phyloP scores from a whole-genome alignment of 1,140 invertebrate species.

The Drosophila ohnishii region DNA sequence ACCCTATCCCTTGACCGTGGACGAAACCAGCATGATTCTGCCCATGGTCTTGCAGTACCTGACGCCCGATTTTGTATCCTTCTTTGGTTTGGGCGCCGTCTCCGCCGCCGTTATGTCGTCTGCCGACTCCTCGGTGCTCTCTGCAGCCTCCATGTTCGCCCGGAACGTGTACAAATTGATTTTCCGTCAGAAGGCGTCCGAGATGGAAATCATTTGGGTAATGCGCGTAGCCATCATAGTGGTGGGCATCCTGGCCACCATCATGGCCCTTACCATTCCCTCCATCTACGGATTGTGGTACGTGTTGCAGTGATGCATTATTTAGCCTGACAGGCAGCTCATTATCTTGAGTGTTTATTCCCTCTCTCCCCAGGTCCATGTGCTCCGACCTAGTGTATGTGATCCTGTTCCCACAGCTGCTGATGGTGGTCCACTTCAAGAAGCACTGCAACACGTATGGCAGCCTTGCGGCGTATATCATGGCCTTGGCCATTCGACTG shows the following conservation, averaged over 20 bases:
- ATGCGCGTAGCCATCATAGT: conserved; percentile 96
- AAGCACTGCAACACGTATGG: conserved; percentile 98
- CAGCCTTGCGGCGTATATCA: conserved; percentile 93
- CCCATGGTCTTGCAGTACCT: conserved; percentile 98
- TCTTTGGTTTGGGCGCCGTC: conserved; percentile 98
- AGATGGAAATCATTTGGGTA: conserved; percentile 99
- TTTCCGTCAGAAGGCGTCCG: conserved; percentile 96
- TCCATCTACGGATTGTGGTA: conserved; percentile 99
- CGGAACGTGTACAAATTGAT: conserved; percentile 98
- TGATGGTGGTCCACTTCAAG: conserved; percentile 98
- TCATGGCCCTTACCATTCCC: conserved; percentile 97
- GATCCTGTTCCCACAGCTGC: conserved; percentile 96
- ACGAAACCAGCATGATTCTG: conserved; percentile 95
- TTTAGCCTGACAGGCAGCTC: conserved; percentile 45
- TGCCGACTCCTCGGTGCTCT: conserved; percentile 98
- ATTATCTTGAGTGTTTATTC: conserved; percentile 45
- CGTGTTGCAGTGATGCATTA: conserved; percentile 50
- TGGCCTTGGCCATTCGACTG: conserved; percentile 93
- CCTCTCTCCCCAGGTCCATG: conserved; percentile 87
- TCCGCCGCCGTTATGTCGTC: conserved; percentile 99
- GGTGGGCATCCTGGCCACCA: conserved; percentile 95
- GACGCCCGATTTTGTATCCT: conserved; percentile 96
- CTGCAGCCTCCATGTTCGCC: conserved; percentile 98
- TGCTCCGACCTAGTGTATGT: conserved; percentile 99
- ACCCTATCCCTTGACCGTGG: conserved; percentile 88